A percentile compares a stretch with the other conserved stretches of the same genome.
Evolutionary conservation across 2,888 invertebrate genomes (phyloP).

Genomic region (Bruchidius siliquastri): DNA sequence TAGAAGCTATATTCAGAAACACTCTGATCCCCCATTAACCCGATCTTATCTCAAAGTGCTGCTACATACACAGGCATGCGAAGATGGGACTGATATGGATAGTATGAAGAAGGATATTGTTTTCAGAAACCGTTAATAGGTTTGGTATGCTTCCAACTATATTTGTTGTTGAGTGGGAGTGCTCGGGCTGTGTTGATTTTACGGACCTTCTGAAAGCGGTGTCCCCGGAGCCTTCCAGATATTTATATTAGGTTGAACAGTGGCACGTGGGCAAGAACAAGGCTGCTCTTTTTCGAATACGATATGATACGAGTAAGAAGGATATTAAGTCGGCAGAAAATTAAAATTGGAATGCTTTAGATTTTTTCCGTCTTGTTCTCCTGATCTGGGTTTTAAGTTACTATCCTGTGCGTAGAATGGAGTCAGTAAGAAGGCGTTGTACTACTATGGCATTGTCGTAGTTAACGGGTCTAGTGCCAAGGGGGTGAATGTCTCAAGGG

Average conservation of each 20-base stretch:
- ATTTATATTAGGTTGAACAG: not conserved
- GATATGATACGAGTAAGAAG: no score
- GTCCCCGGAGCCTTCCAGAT: not conserved
- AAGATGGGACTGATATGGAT: not conserved
- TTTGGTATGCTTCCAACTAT: not conserved
- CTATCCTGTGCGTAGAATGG: no score
- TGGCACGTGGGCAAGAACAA: no score
- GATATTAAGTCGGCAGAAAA: no score
- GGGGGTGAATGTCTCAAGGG: no score
- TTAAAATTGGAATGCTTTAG: no score
- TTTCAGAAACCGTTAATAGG: not conserved
- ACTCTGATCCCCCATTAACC: not conserved
- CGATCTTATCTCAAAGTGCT: not conserved
- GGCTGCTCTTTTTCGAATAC: no score
- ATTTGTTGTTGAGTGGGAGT: not conserved
- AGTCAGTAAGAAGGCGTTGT: no score
- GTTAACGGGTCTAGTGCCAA: no score
- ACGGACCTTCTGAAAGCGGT: not conserved
- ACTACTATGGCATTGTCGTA: no score
- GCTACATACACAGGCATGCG: not conserved
- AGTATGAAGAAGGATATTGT: not conserved
- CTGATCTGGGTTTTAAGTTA: no score
- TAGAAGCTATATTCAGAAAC: not conserved
- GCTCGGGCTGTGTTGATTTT: not conserved
- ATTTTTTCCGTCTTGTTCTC: no score